phyloP scores from a whole-genome alignment of 2,888 invertebrate species.

The Scaptodrosophila latifasciaeformis region DNA sequence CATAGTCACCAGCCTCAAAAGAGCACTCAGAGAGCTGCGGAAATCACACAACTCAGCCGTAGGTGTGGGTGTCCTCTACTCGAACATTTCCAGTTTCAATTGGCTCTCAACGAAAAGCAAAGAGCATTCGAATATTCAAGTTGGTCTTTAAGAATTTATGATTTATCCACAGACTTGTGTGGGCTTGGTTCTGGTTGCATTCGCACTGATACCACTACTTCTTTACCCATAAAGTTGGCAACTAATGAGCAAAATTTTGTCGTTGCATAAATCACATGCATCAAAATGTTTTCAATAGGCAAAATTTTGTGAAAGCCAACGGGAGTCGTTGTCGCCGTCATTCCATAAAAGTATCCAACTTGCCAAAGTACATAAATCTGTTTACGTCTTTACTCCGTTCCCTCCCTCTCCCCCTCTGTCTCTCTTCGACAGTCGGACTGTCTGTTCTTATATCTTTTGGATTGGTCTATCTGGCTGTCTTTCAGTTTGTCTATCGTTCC shows the following conservation, averaged over 20 bases:
- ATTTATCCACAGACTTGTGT: background rate
- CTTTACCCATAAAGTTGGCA: conserved; percentile 27
- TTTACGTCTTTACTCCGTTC: conserved; percentile 41
- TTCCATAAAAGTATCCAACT: conserved; percentile 18
- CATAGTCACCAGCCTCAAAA: background rate
- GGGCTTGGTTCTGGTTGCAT: too few relatives aligned
- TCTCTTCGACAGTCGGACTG: too few relatives aligned
- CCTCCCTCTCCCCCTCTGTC: too few relatives aligned
- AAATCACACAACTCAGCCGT: background rate
- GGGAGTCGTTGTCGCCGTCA: background rate
- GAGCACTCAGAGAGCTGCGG: background rate
- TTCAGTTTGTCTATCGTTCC: conserved; percentile 16
- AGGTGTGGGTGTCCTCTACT: background rate
- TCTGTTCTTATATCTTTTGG: too few relatives aligned
- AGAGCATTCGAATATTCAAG: background rate
- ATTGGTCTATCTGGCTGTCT: conserved; percentile 15
- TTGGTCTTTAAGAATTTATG: conserved; percentile 41
- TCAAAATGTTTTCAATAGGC: conserved; percentile 61
- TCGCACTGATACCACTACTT: background rate
- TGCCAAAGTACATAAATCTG: conserved; percentile 51
- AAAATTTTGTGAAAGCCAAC: conserved; percentile 9
- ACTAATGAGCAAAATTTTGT: conserved; percentile 58
- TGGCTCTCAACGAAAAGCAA: background rate
- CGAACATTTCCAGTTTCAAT: conserved; percentile 1
- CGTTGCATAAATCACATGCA: conserved; percentile 60